Base-by-base conservation (phyloP, 2,797 vertebrate species). In the Eupleurogrammus muticus region DNA sequence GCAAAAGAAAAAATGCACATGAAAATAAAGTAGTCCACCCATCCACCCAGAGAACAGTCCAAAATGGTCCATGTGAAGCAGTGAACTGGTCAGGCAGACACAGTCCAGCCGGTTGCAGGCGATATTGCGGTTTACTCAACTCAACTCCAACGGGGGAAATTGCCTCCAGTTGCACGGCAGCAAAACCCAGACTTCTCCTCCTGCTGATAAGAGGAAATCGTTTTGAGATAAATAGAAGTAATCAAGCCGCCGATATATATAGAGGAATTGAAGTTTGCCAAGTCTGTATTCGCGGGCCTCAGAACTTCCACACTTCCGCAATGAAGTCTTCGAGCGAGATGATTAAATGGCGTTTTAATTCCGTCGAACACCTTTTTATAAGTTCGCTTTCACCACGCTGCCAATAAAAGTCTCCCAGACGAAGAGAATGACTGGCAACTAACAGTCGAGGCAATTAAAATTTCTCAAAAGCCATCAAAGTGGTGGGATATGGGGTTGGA, bases 391-490 rank as follows among this genome's bases (percentile, higher is more conserved):
- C 9, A 57, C 56, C 23, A n/a, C 36, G 1, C 34, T 50, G 56
- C 67, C 55, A 74, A 51, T 42, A 63, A 74, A 79, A 69, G 38
- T 60, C 52, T 42, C n/a, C 1, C 24, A 58, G 65, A 70, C 3
- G 36, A 75, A 57, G 61, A 19, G 34, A 67, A 47, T 55, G 59
- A 64, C 50, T 53, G 60, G 64, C 40, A 38, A 50, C 61, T 20
- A 61, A 54, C 51, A 61, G 71, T 47, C 50, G 32, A 81, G 46
- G 81, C 81, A 83, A 87, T 82, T 83, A 79, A 77, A 79, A 71
- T 54, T 54, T 59, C 70, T 73, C 47, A 51, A 76, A 81, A 75
- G 70, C 50, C 73, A 76, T 79, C 68, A 82, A 73, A 81, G 54
- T 34, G 55, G 51, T 13, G 36, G 42, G 66, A 34, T 35, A 67